Evolutionary conservation across 2,797 vertebrate species (phyloP), one percentile per base, ranked within the genome.

Genomic region (Rhinophrynus dorsalis): DNA sequence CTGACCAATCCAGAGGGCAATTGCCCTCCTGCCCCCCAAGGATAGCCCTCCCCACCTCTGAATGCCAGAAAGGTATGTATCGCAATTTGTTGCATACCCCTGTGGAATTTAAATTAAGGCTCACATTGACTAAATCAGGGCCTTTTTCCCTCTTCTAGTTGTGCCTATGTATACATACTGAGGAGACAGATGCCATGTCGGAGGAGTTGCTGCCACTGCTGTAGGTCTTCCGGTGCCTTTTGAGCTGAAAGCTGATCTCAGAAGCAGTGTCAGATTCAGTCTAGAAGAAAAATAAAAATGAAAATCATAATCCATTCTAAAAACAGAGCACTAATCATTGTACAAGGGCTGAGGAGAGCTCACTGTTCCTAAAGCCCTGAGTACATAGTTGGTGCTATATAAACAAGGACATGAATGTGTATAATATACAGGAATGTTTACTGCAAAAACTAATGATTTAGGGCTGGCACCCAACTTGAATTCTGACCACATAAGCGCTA

Each of bases 201-300:
- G 86, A 88, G 0, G 86, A 88, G 74, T 88, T 85, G 78, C 86
- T 88, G 71, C 83, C 86, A 56, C 21, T 6, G 38, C 86, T 88
- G 0, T 82, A 81, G 0, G 76, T 80, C 78, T 86, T 88, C 24
- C 83, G 84, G 76, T 85, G 84, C 74, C 76, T 79, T 72, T 50
- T 77, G 24, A 83, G 62, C 75, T 87, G 79, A 76, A 88, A 83
- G 79, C 86, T 88, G 82, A 88, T 78, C 74, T 88, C 86, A 0
- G 86, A 88, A 33, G 86, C 86, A 0, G 85, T 85, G 79, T 88
- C 86, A 6, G 86, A 88, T 64, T 88, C 86, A 2, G 84, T 86
- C 86, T 88, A 81, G 29, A 42, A 44, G 6, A 44, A n/a, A n/a
- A 18, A 44, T 18, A 44, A 15, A 44, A 40, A 33, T 5, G 20